Base-by-base conservation (phyloP, 2,888 invertebrate species). In the Cheilosia urbana region DNA sequence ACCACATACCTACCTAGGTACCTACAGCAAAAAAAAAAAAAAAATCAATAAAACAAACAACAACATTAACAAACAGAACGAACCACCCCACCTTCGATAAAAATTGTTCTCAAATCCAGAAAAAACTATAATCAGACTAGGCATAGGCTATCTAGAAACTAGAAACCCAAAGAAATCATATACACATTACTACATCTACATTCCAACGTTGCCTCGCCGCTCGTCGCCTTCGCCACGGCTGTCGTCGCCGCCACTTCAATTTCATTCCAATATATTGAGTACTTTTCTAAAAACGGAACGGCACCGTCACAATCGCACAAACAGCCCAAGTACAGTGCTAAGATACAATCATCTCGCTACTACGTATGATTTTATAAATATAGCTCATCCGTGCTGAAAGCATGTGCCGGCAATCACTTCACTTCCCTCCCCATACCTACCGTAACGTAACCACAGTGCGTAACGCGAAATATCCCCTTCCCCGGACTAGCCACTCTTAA, bases 241-340 rank as follows among this genome's bases (percentile, higher is more conserved):
- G 51, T 53, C 40, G 55, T 49, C 57, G 73, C 78, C 85, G 51
- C 81, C 85, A 85, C 81, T 85, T 80, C 72, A 77, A 85, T 85
- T 80, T 85, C 72, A 85, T 85, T 85, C 81, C 85, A 71, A 85
- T 81, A 81, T 81, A 81, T 77, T 84, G 80, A 84, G 84, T 84
- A 75, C 65, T 84, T 84, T 85, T 81, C 81, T 81, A 81, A 81
- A 85, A 85, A 85, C 81, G 76, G 85, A 81, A 85, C 85, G 62
- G 73, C 75, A 53, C 75, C 81, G 30, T 66, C 68, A 81, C 65
- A 72, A 62, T 57, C 72, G 66, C 34, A 65, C 58, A 77, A 69
- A 81, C 62, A 80, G 51, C 30, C 65, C 62, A 75, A 73, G 75
- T 79, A 73, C 60, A 60, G 51, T 27, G 51, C 63, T 15, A 34